Evolutionary conservation across 2,888 invertebrate species (phyloP).

Genomic region (Slavum lentiscoides): DNA sequence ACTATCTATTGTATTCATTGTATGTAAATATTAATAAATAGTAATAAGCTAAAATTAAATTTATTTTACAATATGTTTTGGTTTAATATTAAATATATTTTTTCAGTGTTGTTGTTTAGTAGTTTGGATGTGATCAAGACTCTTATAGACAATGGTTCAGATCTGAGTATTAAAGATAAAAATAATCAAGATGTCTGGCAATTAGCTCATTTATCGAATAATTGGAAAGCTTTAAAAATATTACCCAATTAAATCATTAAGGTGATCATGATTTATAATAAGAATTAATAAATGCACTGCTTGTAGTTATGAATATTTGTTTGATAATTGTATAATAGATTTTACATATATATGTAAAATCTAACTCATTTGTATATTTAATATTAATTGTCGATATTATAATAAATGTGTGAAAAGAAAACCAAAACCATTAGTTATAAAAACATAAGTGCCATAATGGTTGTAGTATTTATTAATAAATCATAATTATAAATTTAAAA

Average conservation of each 20-base stretch:
- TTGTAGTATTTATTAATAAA: neutral
- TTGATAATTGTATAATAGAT: neutral
- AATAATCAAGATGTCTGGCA: constrained; percentile 44
- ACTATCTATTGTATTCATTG: too few species aligned
- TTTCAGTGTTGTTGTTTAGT: constrained; percentile 32
- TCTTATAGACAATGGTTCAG: constrained; percentile 14
- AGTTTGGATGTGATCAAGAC: constrained; percentile 26
- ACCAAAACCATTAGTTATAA: neutral
- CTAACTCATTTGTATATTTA: too few species aligned
- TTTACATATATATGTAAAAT: too few species aligned
- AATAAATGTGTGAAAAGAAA: too few species aligned
- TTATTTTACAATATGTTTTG: neutral
- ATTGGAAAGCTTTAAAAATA: constrained; percentile 43
- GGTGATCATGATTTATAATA: neutral
- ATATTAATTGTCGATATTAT: too few species aligned
- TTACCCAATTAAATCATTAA: constrained; percentile 17
- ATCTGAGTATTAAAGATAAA: constrained; percentile 34
- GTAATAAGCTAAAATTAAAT: neutral
- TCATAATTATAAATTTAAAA: neutral
- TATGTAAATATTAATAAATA: too few species aligned
- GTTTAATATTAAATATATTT: neutral
- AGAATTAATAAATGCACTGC: constrained; percentile 3
- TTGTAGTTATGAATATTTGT: neutral
- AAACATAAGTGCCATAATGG: neutral
- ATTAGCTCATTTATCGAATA: constrained; percentile 41